Evolutionary conservation across 2,888 invertebrate genomes (phyloP), one percentile per base, ranked within the genome.

Genomic region (Darwinula stevensoni): DNA sequence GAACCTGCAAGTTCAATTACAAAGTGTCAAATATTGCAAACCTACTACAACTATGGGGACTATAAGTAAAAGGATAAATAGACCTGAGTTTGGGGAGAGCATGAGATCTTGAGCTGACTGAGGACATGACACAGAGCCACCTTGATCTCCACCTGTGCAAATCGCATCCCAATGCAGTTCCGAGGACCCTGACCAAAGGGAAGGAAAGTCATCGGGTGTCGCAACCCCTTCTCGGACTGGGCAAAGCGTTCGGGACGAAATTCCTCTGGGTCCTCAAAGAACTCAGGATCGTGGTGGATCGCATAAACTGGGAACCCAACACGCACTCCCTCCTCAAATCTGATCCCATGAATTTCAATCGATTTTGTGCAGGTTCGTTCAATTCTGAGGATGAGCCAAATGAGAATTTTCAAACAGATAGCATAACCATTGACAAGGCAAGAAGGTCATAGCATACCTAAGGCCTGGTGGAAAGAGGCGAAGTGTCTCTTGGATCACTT

Each of bases 91-190:
- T 22, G 6, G n/a, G 22, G n/a, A 22, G 9, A 22, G 6, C n/a
- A 9, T 6, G 22, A 22, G 22, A 22, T 6, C n/a, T 22, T 22
- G 22, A 22, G n/a, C 6, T 6, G n/a, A 6, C 6, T 6, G 22
- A 22, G 6, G n/a, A 22, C 6, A n/a, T 22, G 22, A 22, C 22
- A 6, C 22, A 22, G 22, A n/a, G 22, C n/a, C 22, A 22, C 9
- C 22, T 22, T 22, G n/a, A n/a, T n/a, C n/a, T 22, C 9, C n/a
- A 9, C 22, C n/a, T 6, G n/a, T 9, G 22, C 22, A n/a, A 22
- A 22, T 22, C 22, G 22, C 22, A 22, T 22, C n/a, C 22, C 22
- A n/a, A 22, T 22, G 22, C 22, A 22, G n/a, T 6, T n/a, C 22
- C 22, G 6, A 9, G 6, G 22, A 9, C 22, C 22, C n/a, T 22